Base-by-base conservation (phyloP, 2,888 invertebrate genomes). In the Tenodera sinensis region DNA sequence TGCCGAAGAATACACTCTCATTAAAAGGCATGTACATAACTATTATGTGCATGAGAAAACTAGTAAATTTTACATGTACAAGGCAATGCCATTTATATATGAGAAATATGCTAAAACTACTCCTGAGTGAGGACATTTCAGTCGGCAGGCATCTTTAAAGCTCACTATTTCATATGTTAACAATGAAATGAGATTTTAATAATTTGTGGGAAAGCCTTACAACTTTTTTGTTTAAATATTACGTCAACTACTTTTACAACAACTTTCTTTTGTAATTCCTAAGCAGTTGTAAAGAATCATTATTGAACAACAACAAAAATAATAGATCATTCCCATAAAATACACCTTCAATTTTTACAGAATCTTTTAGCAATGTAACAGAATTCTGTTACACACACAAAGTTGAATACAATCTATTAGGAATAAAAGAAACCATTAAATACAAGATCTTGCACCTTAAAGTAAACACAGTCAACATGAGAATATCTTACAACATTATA, bases 251-350 rank as follows among this genome's bases (percentile, higher is more conserved):
- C 89, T 87, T 85, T 86, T 86, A 81, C 87, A 87, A 83, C 85
- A 83, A 89, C 28, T 83, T 83, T 84, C 25, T 89, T 30, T 25
- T 28, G 20, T 87, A 82, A 82, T 87, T 86, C 28, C 86, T 86
- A 86, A 87, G 87, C 87, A 82, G 83, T 83, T 87, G 87, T 87
- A 87, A 87, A 87, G 82, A 42, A 83, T 82, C 15, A 87, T 87
- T 87, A 34, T 83, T 34, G 83, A 87, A 87, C 87, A 87, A 85
- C 85, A 89, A 88, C 84, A 90, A 84, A 84, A 89, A 89, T 88
- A 85, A 90, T 88, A 89, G 86, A 84, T 90, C 89, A 86, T 87
- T 89, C 85, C 88, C 85, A 88, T 81, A 89, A 89, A 89, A 89
- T 89, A 89, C 88, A 90, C 86, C 84, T 90, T 90, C 83, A 83